Evolutionary conservation across 2,797 vertebrate species (phyloP).

Genomic region (Ibycter americanus): DNA sequence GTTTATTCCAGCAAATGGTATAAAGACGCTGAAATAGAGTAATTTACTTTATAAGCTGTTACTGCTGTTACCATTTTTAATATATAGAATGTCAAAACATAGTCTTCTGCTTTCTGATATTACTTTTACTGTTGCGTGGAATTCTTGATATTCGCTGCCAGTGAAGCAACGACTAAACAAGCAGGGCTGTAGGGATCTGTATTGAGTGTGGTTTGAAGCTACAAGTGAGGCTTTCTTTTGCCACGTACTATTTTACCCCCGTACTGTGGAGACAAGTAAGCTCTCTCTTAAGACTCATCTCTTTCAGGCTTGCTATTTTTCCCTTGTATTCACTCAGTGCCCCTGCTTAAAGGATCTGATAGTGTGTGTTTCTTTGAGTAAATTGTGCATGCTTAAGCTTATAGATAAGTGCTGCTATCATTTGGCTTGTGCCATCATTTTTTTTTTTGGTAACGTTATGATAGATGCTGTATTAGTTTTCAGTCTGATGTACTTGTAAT

Average conservation of each 20-base stretch:
- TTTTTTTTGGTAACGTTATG: not conserved
- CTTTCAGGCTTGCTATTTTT: not conserved
- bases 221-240: not conserved
- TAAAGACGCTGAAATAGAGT: not conserved
- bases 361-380: not conserved
- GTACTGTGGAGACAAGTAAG: not conserved
- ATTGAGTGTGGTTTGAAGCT: not conserved
- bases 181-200: not conserved
- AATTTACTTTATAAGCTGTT: not conserved
- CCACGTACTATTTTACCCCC: rapidly evolving
- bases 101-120: not conserved
- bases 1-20: not conserved
- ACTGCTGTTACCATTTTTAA: not conserved
- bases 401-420: not conserved
- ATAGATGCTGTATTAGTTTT: not conserved
- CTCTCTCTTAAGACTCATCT: not conserved
- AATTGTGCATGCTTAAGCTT: not conserved
- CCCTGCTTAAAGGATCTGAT: not conserved
- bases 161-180: not conserved
- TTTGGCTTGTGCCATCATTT: not conserved
- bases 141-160: not conserved
- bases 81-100: not conserved
- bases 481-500: not conserved
- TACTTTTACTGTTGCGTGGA: not conserved
- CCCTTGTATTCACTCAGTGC: not conserved